Conservation (phyloP, 2,113 vertebrate genomes). For the Apteryx mantelli region DNA sequence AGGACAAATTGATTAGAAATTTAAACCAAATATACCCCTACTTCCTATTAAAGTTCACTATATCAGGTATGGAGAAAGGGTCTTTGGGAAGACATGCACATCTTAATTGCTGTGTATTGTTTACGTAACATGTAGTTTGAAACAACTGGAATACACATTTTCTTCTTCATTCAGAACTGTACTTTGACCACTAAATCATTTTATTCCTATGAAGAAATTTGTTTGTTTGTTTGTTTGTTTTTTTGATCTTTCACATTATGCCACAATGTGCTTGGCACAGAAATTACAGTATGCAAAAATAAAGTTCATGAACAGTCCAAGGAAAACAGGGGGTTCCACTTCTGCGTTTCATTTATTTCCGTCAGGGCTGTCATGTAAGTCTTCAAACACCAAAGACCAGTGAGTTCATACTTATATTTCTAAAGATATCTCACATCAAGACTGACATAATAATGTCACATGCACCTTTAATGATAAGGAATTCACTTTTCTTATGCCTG, state of each 20-base stretch:
- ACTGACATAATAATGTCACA: not conserved
- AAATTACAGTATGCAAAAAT: not conserved
- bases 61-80: not conserved
- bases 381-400: not conserved
- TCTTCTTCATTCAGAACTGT: not conserved
- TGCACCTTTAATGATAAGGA: not conserved
- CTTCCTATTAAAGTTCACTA: conserved; percentile 14
- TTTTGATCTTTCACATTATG: not conserved
- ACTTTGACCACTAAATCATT: not conserved
- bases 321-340: not conserved
- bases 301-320: not conserved
- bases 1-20: not conserved
- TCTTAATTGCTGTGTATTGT: not conserved
- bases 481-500: not conserved
- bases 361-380: not conserved
- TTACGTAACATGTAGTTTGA: not conserved
- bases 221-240: not conserved
- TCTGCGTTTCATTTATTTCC: conserved; percentile 10
- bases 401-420: not conserved
- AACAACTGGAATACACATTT: not conserved
- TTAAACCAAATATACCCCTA: not conserved
- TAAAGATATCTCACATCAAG: not conserved
- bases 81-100: not conserved
- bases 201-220: conserved; percentile 32
- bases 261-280: not conserved